phyloP scores from a whole-genome alignment of 1,140 invertebrate genomes.

The Drosophila quadrilineata region DNA sequence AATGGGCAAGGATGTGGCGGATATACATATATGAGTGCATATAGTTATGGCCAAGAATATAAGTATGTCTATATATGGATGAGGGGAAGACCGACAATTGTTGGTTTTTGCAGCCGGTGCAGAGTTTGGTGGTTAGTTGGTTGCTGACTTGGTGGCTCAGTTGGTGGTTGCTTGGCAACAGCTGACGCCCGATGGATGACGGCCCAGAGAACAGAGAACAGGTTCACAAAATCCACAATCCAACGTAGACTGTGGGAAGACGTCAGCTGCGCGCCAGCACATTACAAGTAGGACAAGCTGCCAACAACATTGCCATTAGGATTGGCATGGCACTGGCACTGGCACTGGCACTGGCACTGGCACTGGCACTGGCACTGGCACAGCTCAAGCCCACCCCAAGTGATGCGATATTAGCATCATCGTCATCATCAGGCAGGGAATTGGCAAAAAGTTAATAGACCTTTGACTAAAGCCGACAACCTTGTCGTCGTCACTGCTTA shows the following conservation, averaged over 20 bases:
- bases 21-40: no score
- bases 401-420: slow-evolving; percentile 63
- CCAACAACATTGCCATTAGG: slow-evolving; percentile 73
- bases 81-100: slow-evolving; percentile 62
- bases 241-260: slow-evolving; percentile 48
- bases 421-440: slow-evolving; percentile 36
- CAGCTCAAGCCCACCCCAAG: background rate
- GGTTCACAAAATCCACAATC: slow-evolving; percentile 67
- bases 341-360: background rate
- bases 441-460: slow-evolving; percentile 76
- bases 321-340: slow-evolving; percentile 12
- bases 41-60: slow-evolving; percentile 12
- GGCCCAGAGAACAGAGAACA: no score
- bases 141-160: slow-evolving; percentile 44
- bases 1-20: slow-evolving; percentile 27
- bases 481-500: slow-evolving; percentile 45
- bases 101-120: slow-evolving; percentile 80
- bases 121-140: slow-evolving; percentile 51
- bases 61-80: background rate
- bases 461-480: slow-evolving; percentile 73
- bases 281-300: slow-evolving; percentile 80
- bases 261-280: slow-evolving; percentile 76
- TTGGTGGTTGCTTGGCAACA: slow-evolving; percentile 64
- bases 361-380: background rate
- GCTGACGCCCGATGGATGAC: slow-evolving; percentile 59